These are phyloP conservation scores for Anabas testudineus DNA, from an alignment of 2,797 vertebrate genomes.

Conservation along the genomic window DNA sequence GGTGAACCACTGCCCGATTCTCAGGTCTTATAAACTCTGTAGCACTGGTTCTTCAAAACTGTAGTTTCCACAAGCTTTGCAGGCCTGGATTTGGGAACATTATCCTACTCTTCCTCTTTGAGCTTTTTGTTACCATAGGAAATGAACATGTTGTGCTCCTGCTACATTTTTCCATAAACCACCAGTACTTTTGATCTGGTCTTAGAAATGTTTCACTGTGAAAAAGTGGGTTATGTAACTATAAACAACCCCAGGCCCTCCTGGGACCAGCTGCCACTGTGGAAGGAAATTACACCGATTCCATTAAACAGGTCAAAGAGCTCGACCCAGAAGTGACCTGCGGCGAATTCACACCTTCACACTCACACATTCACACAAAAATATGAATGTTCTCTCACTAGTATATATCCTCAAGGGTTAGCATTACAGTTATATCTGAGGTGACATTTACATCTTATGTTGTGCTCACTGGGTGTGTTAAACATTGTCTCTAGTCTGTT, in stretches of 20 bases:
- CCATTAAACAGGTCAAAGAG: not conserved
- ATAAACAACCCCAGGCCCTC: conserved; percentile 7
- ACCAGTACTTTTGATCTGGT: conserved; percentile 1
- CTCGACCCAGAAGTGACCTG: not conserved
- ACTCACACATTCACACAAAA: not conserved
- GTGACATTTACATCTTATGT: not conserved
- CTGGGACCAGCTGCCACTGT: not conserved
- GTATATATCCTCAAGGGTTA: not conserved
- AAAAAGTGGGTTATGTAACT: conserved; percentile 22
- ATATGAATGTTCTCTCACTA: not conserved
- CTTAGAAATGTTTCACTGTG: conserved; percentile 5
- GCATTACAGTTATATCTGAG: not conserved
- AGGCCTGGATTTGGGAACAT: too few relatives aligned
- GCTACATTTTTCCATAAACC: not conserved
- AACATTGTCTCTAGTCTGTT: too few relatives aligned
- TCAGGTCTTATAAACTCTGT: too few relatives aligned
- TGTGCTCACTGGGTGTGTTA: too few relatives aligned
- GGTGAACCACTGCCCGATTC: too few relatives aligned
- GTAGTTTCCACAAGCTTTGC: too few relatives aligned
- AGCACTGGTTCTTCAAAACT: too few relatives aligned
- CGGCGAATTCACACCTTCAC: not conserved
- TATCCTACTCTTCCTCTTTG: too few relatives aligned
- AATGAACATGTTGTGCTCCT: too few relatives aligned
- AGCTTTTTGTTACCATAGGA: too few relatives aligned
- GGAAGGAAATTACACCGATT: not conserved